These are phyloP conservation scores for Ptychadena robeensis DNA, from an alignment of 2,797 vertebrate species.

Conservation along the genomic window DNA sequence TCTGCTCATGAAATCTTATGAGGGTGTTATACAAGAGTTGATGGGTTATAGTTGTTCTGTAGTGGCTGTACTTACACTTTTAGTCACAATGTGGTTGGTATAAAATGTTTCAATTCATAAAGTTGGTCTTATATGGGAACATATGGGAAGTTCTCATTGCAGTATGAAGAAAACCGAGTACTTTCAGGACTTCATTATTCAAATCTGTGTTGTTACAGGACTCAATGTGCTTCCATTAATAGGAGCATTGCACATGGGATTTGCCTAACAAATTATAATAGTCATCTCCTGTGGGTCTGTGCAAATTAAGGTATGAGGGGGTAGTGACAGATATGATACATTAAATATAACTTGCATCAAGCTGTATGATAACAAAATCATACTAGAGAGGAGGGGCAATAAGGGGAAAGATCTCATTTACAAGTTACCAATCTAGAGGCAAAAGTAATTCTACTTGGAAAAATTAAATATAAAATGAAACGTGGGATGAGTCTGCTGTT, in stretches of 20 bases:
- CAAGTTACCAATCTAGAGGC: too few species aligned
- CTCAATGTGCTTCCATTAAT: not conserved
- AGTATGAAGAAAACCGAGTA: not conserved
- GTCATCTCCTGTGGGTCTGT: not conserved
- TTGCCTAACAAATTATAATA: not conserved
- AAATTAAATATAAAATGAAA: too few species aligned
- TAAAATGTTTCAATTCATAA: too few species aligned
- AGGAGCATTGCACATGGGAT: not conserved
- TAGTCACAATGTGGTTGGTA: not conserved
- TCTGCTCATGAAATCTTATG: not conserved
- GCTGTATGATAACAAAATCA: too few species aligned
- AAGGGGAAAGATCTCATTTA: too few species aligned
- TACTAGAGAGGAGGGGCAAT: too few species aligned
- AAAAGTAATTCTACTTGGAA: too few species aligned
- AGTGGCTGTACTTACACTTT: not conserved
- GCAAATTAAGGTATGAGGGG: not conserved
- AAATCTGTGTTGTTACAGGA: not conserved
- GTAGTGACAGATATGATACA: not conserved
- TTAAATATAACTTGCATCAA: not conserved
- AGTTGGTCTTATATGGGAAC: too few species aligned
- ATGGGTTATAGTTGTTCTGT: not conserved
- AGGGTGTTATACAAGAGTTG: not conserved
- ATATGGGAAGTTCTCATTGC: not conserved
- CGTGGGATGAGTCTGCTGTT: too few species aligned
- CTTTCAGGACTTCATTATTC: not conserved